Evolutionary conservation across 2,797 vertebrate genomes (phyloP), one percentile per base, ranked within the genome.

Genomic region (Xenentodon cancila): DNA sequence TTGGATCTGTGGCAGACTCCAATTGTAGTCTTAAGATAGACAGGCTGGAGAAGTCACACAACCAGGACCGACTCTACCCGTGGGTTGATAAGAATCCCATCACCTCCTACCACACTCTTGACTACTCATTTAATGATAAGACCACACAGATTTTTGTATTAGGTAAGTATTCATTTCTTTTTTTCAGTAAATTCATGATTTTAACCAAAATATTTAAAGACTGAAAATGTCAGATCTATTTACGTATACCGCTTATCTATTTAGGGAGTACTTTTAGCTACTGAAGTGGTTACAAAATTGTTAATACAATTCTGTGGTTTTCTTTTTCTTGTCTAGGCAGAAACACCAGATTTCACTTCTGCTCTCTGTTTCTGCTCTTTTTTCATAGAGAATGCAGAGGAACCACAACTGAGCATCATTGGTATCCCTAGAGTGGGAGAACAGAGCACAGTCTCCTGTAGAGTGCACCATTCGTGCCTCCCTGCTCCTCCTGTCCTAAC

Each of bases 21-120:
- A 84, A 87, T 11, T 91, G 86, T 58, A 90, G 84, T 68, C 79
- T 91, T 27, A 73, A 87, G 53, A 90, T 92, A 0, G 55, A 59
- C 1, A 54, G 11, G 0, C 48, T 91, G n/a, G 54, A 82, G 2
- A 56, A 44, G 64, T 61, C 50, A 0, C 57, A 88, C 46, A 67
- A 83, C 57, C 27, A 44, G 20, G 56, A 77, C 11, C 77, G 61
- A 73, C 34, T 92, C 34, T 91, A 84, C 46, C 82, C 87, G 1
- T 90, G 89, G 90, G 30, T 92, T 20, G 88, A 92, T 59, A 48
- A 57, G 20, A 77, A 83, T 22, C n/a, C 76, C 13, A 70, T 91
- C 45, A 21, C 70, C 19, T 72, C 52, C 50, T 88, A 48, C 64
- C 67, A 82, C 37, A 67, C 19, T 4, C 0, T 0, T 7, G 79